Base-by-base conservation (phyloP, 2,888 invertebrate genomes). In the Scaptomyza parva region DNA sequence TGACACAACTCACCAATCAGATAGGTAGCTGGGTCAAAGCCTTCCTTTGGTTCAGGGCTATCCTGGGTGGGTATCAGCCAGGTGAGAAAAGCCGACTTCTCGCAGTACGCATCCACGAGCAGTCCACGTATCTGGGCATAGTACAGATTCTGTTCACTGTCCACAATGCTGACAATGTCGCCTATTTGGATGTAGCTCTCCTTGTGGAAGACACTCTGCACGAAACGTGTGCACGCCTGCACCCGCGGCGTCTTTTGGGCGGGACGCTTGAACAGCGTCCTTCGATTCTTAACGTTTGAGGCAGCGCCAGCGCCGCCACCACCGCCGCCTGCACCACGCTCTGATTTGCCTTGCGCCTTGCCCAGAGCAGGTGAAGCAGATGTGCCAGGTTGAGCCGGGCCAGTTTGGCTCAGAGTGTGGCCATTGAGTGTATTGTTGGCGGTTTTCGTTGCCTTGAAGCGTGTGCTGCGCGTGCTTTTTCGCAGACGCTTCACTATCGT, bases 51-150 rank as follows among this genome's bases (percentile, higher is more conserved):
- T 9, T 95, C 94, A 3, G 96, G 96, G 86, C 96, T 96, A 20
- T 95, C 94, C 71, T 94, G 94, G 0, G 97, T 97, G 0, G 98
- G 98, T 54, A 98, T 92, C 0, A 98, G 93, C 98, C 98, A 98
- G 0, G 97, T 97, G 12, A 98, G 92, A 2, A 96, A 96, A 0
- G 97, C 98, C 90, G 97, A 97, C 92, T 98, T 98, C 90, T 97
- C 96, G 82, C 97, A 97, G 91, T 97, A 98, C 90, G 97, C 97
- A 90, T 98, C 98, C 0, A 97, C 96, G 63, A 98, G 92, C 54
- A 98, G 94, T 0, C 97, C 98, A 54, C 96, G 93, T 57, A 98
- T 95, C 92, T 98, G 98, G 6, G 97, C 98, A 88, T 97, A 98
- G 92, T 95, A 98, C 24, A 95, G 93, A 68, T 94, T 95, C 52